A percentile compares a stretch with the other conserved stretches of the same genome.
phyloP scores from a whole-genome alignment of 1,140 invertebrate species.

The Linepithema humile region DNA sequence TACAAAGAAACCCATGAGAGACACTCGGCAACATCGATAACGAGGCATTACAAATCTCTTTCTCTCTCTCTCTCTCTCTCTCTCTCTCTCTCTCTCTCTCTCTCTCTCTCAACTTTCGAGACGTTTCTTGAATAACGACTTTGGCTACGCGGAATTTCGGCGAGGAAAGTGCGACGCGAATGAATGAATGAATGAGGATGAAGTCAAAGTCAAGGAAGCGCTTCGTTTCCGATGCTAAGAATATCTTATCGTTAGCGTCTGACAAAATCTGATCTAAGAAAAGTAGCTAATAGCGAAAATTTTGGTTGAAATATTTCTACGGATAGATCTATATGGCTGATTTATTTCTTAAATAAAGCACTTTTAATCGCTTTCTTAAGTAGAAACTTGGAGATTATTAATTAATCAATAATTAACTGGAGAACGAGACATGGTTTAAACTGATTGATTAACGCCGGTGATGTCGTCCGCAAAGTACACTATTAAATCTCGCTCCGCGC shows the following conservation, averaged over 20 bases:
- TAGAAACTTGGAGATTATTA: constrained; percentile 9
- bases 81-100: neutral
- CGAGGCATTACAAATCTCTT: constrained; percentile 9
- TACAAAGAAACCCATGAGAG: constrained; percentile 11
- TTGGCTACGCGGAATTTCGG: neutral
- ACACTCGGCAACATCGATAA: constrained; percentile 37
- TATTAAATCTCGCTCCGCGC: constrained; percentile 39
- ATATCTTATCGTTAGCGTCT: constrained; percentile 6
- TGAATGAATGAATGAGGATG: neutral
- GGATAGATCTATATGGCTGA: neutral
- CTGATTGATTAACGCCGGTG: neutral
- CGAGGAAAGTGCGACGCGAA: neutral
- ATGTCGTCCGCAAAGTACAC: constrained; percentile 22
- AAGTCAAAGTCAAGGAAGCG: neutral
- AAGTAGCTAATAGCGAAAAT: neutral
- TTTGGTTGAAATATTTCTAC: neutral
- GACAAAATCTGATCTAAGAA: constrained; percentile 4
- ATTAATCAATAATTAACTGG: neutral
- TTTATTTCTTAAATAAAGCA: neutral
- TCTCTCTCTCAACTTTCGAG: neutral
- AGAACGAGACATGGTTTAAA: neutral
- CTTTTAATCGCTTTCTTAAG: neutral
- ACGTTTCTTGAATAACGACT: neutral
- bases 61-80: neutral
- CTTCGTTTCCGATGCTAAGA: neutral